Evolutionary conservation across 2,113 vertebrate genomes (phyloP).

Genomic region (Panthera tigris): DNA sequence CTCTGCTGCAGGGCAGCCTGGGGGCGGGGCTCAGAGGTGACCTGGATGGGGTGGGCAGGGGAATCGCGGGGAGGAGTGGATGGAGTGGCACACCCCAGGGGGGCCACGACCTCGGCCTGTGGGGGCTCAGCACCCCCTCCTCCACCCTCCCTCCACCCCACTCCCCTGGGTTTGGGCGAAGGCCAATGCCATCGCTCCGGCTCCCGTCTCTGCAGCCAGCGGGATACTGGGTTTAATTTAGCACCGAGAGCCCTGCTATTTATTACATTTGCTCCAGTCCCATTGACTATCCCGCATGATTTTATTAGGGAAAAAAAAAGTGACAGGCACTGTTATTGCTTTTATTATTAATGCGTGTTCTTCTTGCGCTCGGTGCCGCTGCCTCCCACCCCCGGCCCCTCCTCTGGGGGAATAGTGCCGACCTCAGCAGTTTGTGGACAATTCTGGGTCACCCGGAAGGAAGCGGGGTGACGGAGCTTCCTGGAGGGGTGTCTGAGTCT

Average conservation of each 20-base stretch:
- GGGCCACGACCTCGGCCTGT: neutral
- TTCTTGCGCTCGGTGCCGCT: neutral
- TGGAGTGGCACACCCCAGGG: accelerated
- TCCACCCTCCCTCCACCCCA: accelerated
- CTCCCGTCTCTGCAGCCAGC: slow-evolving; percentile 68
- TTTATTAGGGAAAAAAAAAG: slow-evolving; percentile 82
- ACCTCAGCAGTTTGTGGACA: slow-evolving; percentile 67
- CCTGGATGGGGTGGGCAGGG: neutral
- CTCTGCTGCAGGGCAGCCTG: neutral
- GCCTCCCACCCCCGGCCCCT: neutral
- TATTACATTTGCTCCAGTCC: slow-evolving; percentile 72
- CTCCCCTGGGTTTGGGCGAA: neutral
- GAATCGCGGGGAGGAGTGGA: neutral
- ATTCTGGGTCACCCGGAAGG: slow-evolving; percentile 41
- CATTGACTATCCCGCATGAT: slow-evolving; percentile 70
- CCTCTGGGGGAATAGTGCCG: slow-evolving; percentile 42
- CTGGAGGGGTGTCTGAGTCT: neutral
- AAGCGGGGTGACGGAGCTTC: neutral
- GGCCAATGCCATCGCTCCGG: slow-evolving; percentile 42
- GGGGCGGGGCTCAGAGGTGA: neutral
- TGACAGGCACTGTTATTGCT: slow-evolving; percentile 80
- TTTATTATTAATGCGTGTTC: slow-evolving; percentile 84
- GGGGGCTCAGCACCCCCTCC: neutral
- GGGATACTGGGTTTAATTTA: slow-evolving; percentile 75
- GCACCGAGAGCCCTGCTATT: slow-evolving; percentile 76